phyloP scores from a whole-genome alignment of 2,888 invertebrate genomes.

The Agrotis exclamationis region DNA sequence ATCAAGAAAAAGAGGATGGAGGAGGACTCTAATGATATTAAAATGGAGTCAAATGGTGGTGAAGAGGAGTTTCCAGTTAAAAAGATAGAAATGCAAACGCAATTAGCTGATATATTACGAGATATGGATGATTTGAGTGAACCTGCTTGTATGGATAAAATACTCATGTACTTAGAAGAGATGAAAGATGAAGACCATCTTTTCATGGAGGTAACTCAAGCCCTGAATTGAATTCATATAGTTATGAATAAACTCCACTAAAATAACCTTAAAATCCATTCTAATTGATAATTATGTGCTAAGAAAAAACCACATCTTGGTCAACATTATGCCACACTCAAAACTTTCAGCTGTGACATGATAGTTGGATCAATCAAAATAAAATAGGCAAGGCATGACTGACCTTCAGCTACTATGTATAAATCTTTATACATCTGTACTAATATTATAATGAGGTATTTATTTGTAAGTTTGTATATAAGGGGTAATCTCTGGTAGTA shows the following conservation, averaged over 20 bases:
- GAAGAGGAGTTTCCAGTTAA: not conserved
- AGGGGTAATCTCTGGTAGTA: too few relatives aligned
- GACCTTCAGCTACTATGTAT: not conserved
- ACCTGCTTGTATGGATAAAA: constrained; percentile 77
- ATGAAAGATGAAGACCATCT: constrained; percentile 75
- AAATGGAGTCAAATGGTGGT: constrained; percentile 7
- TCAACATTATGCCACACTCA: not conserved
- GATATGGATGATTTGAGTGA: constrained; percentile 74
- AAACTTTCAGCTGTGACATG: not conserved
- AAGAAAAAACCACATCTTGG: not conserved
- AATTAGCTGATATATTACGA: constrained; percentile 44
- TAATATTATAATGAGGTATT: too few relatives aligned
- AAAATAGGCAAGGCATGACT: not conserved
- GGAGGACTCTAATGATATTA: not conserved
- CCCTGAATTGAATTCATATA: not conserved
- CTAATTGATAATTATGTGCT: not conserved
- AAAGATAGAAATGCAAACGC: constrained; percentile 21
- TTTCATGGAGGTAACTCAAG: constrained; percentile 79
- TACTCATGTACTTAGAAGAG: constrained; percentile 73
- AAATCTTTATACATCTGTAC: too few relatives aligned
- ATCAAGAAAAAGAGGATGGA: constrained; percentile 4
- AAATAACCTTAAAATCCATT: not conserved
- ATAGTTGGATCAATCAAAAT: not conserved
- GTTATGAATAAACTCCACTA: not conserved
- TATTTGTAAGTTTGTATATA: too few relatives aligned